Base-by-base conservation (phyloP, 1,140 invertebrate genomes). In the Eupeodes corollae region DNA sequence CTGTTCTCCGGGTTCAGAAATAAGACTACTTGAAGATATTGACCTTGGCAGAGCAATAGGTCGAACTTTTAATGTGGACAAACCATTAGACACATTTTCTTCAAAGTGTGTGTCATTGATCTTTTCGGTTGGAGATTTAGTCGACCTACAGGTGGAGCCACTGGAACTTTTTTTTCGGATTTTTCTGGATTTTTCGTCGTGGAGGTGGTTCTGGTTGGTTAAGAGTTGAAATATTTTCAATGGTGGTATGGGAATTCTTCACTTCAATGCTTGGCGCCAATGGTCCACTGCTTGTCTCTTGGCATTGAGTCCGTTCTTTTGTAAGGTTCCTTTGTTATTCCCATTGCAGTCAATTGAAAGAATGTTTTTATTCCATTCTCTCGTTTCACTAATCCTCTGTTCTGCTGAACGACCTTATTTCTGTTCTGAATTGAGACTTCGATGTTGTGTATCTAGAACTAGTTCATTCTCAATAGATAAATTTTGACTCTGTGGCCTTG, bases 151-250 rank as follows among this genome's bases (percentile, higher is more conserved):
- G 56, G 52, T 15, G 56, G 59, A 18, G 67, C 58, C 16, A 57
- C 61, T 14, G 67, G 59, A 3, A 63, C 59, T 13, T 46, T 44
- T 66, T 69, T 53, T 68, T 66, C 34, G 61, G 58, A 0, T 59
- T 51, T 35, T 63, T 60, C 10, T 60, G 41, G 13, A 61, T 42
- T 11, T 55, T 56, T 35, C 62, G 61, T 21, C 61, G 53, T 0
- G 63, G 63, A 39, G 63, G 57, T 11, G 63, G 63, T 42, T 66
- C 63, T 0, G 63, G 63, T 1, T 56, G 37, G 6, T 26, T 47
- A 10, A n/a, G 3, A n/a, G 5, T 14, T 30, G 39, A 30, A 16
- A 42, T 37, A 1, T 48, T 62, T 34, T 57, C 34, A 26, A 26
- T 26, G 21, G 3, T 8, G 8, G 3, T 26, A 5, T 3, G 21